Percentiles rank a stretch among this genome's conserved stretches.
phyloP scores from a whole-genome alignment of 2,888 invertebrate species.

The Apamea epomidion region DNA sequence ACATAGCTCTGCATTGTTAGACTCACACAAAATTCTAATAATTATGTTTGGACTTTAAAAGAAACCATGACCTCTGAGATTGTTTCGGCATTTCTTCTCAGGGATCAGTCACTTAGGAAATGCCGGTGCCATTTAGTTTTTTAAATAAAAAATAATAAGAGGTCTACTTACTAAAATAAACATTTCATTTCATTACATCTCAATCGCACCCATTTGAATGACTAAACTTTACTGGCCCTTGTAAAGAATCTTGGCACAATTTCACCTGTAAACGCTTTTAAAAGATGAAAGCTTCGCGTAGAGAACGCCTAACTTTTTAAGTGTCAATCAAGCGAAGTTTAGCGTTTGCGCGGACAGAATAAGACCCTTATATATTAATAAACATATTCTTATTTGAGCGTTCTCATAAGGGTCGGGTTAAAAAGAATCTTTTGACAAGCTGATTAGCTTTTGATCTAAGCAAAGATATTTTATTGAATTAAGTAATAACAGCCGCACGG shows the following conservation, averaged over 20 bases:
- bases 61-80: too few relatives aligned
- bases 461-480: neutral
- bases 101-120: too few relatives aligned
- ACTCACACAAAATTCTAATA: too few relatives aligned
- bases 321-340: neutral
- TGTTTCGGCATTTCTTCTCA: too few relatives aligned
- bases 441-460: neutral
- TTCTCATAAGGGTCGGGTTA: neutral
- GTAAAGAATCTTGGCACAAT: conserved; percentile 2
- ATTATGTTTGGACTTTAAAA: too few relatives aligned
- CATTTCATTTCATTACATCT: neutral
- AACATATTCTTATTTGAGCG: neutral
- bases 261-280: conserved; percentile 30
- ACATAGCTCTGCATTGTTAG: too few relatives aligned
- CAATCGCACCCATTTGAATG: conserved; percentile 5
- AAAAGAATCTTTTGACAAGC: neutral
- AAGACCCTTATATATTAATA: neutral
- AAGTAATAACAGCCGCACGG: neutral
- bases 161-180: neutral
- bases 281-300: neutral
- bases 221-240: neutral
- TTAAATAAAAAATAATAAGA: neutral
- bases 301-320: conserved; percentile 10
- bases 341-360: neutral
- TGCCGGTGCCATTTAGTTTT: too few relatives aligned